Evolutionary conservation across 2,888 invertebrate species (phyloP).

Genomic region (Tipula helvola): DNA sequence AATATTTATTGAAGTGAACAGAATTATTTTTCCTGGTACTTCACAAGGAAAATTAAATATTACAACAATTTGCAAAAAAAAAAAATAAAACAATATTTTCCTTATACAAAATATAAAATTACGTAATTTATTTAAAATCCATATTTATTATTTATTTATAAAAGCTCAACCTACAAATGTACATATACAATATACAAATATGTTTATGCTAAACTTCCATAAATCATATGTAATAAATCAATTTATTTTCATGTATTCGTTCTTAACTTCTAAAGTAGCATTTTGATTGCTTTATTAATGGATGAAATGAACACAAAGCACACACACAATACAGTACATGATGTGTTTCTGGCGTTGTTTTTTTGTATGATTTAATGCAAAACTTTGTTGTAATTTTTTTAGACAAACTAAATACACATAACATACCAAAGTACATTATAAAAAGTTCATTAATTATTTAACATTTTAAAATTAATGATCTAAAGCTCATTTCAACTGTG

Average conservation of each 20-base stretch:
- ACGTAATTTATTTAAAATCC: background rate
- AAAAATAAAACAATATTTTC: background rate
- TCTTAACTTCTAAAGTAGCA: background rate
- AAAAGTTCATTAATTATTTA: background rate
- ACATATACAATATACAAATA: background rate
- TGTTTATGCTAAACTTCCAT: background rate
- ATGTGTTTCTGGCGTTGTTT: background rate
- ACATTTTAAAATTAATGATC: background rate
- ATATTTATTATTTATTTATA: background rate
- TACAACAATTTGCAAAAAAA: background rate
- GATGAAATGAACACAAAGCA: background rate
- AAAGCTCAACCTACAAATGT: background rate
- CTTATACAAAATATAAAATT: background rate
- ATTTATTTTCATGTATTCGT: background rate
- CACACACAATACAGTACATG: background rate
- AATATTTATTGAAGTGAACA: background rate
- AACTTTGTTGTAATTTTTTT: background rate
- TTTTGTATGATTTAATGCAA: background rate
- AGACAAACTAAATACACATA: background rate
- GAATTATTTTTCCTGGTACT: background rate
- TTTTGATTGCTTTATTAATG: background rate
- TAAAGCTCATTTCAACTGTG: background rate
- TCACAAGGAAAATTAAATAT: background rate
- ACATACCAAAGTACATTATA: too few relatives aligned
- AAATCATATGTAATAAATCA: slow-evolving; percentile 4